These are phyloP conservation scores for Peucedramus taeniatus DNA, from an alignment of 2,113 vertebrate species.

Conservation along the genomic window DNA sequence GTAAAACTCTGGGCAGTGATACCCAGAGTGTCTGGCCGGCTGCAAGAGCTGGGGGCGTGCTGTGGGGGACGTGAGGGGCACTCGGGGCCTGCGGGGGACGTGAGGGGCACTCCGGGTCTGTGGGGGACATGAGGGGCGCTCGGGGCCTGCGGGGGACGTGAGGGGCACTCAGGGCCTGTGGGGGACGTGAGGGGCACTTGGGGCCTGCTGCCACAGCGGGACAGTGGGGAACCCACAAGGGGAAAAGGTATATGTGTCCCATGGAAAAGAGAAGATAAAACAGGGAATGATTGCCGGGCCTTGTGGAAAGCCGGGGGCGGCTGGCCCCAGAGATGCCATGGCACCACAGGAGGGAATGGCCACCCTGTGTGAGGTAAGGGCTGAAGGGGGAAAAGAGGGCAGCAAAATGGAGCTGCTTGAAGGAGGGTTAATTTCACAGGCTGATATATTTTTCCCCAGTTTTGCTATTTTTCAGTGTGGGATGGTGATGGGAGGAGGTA, in stretches of 20 bases:
- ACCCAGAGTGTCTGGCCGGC: accelerated
- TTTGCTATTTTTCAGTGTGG: not conserved
- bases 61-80: not conserved
- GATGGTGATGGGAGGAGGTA: not conserved
- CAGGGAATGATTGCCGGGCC: not conserved
- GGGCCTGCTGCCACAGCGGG: not conserved
- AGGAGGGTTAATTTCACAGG: not conserved
- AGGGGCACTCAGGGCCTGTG: too few relatives aligned
- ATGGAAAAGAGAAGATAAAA: not conserved
- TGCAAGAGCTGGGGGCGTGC: not conserved
- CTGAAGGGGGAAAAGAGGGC: not conserved
- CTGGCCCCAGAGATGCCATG: accelerated
- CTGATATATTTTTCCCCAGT: not conserved
- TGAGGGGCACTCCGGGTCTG: too few relatives aligned
- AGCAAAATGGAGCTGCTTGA: not conserved
- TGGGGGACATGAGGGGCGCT: too few relatives aligned
- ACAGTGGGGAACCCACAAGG: not conserved
- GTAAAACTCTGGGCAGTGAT: not conserved
- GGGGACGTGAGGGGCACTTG: accelerated
- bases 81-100: accelerated
- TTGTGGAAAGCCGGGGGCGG: accelerated
- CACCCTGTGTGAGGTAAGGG: accelerated
- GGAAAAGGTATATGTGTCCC: accelerated
- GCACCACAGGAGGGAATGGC: accelerated
- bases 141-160: accelerated